Conservation (phyloP, 2,888 invertebrate genomes). For the Hydraecia micacea region DNA sequence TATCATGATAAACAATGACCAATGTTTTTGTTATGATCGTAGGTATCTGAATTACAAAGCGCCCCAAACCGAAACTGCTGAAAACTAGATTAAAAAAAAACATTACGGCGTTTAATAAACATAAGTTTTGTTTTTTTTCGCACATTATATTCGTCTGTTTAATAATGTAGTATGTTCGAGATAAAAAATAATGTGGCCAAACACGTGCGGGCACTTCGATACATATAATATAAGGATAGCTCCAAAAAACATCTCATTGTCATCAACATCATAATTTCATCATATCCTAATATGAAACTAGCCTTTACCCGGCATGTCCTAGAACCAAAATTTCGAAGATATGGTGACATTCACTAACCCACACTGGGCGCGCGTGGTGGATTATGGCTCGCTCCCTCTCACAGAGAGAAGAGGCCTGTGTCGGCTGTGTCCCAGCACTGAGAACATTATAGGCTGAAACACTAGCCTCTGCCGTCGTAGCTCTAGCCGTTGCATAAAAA, state of each 20-base stretch:
- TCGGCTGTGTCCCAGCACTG: no score
- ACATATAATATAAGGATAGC: not conserved
- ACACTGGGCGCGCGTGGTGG: no score
- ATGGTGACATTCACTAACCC: no score
- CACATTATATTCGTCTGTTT: not conserved
- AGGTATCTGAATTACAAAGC: not conserved
- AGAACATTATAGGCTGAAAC: no score
- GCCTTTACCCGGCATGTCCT: no score
- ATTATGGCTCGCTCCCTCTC: no score
- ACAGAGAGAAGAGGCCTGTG: no score
- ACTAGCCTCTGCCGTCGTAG: no score
- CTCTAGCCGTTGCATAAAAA: not conserved
- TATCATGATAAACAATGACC: constrained; percentile 32
- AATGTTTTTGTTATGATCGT: constrained; percentile 7
- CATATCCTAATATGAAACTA: not conserved
- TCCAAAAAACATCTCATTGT: not conserved
- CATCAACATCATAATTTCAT: constrained; percentile 4
- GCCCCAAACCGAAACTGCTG: not conserved
- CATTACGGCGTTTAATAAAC: not conserved
- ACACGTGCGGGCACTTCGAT: constrained; percentile 9
- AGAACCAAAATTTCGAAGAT: no score
- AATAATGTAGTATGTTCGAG: no score
- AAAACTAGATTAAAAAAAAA: not conserved
- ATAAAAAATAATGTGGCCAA: not conserved
- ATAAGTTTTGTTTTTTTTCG: not conserved